Percentiles rank a stretch among this genome's conserved stretches.
Conservation (phyloP, 2,113 vertebrate species). For the Bombycilla garrulus region DNA sequence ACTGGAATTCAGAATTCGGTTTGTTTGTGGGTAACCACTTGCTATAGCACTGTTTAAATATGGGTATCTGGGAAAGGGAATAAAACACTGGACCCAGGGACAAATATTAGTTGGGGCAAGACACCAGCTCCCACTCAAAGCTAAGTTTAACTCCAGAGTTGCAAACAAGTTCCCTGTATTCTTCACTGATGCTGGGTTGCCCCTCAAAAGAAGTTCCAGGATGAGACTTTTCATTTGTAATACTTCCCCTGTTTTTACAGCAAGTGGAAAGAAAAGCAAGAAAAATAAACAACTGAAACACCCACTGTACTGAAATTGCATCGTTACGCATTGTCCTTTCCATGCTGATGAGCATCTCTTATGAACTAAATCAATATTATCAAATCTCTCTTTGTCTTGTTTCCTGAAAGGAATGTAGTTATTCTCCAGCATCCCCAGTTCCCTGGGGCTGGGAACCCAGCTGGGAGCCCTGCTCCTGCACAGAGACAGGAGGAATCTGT, state of each 20-base stretch:
- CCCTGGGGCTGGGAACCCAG: neutral
- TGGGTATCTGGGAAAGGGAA: neutral
- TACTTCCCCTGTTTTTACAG: neutral
- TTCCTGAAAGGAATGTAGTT: slow-evolving; percentile 27
- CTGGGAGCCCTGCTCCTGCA: neutral
- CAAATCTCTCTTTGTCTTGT: neutral
- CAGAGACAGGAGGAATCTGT: neutral
- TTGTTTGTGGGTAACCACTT: neutral
- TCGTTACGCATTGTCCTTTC: slow-evolving; percentile 12
- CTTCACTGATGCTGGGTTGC: neutral
- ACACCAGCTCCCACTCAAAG: neutral
- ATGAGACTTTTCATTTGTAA: neutral
- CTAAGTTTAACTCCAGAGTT: neutral
- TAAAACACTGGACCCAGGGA: neutral
- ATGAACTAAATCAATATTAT: slow-evolving; percentile 26
- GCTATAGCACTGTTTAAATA: neutral
- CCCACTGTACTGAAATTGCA: slow-evolving; percentile 54
- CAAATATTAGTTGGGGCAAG: neutral
- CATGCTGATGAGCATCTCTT: slow-evolving; percentile 15
- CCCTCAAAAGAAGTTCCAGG: neutral
- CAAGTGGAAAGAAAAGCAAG: neutral
- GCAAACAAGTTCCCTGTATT: neutral
- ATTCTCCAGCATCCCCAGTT: neutral
- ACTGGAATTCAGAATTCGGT: neutral
- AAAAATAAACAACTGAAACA: neutral